Percentiles rank a stretch among this genome's conserved stretches.
These are phyloP conservation scores for Agonopterix alstromeriana DNA, from an alignment of 2,888 invertebrate species.

Conservation along the genomic window DNA sequence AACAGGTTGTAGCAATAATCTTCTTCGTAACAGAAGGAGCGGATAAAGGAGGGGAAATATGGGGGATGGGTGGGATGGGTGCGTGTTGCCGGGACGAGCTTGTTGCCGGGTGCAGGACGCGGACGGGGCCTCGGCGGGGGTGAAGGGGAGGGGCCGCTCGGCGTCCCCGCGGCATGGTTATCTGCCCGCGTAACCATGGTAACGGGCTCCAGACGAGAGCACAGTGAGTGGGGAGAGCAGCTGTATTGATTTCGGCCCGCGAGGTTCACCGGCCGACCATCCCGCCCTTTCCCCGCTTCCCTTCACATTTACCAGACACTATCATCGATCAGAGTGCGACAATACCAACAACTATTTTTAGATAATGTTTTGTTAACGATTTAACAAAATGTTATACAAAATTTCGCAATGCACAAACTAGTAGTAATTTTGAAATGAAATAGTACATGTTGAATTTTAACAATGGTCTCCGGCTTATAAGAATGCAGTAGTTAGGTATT, in stretches of 20 bases:
- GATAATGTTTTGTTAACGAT: too few relatives aligned
- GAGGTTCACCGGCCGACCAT: constrained; percentile 63
- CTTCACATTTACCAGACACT: too few relatives aligned
- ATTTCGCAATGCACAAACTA: too few relatives aligned
- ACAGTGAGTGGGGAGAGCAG: constrained; percentile 70
- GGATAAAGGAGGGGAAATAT: constrained; percentile 16
- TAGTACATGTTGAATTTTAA: too few relatives aligned
- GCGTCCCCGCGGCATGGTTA: constrained; percentile 27
- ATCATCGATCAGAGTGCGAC: too few relatives aligned
- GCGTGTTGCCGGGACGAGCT: background rate
- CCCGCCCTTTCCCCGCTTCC: constrained; percentile 22
- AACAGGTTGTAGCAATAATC: constrained; percentile 34
- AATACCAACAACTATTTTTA: too few relatives aligned
- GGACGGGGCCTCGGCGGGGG: background rate
- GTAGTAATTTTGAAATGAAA: too few relatives aligned
- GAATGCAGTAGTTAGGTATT: too few relatives aligned
- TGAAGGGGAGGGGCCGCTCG: constrained; percentile 17
- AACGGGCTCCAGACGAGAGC: constrained; percentile 57
- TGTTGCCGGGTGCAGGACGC: constrained; percentile 3
- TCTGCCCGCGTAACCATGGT: constrained; percentile 60
- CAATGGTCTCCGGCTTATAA: too few relatives aligned
- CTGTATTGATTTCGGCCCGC: constrained; percentile 76
- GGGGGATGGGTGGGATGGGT: constrained; percentile 16
- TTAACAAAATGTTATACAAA: too few relatives aligned
- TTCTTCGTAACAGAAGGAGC: constrained; percentile 20